phyloP scores from a whole-genome alignment of 2,113 vertebrate genomes.

The Peromyscus polionotus region DNA sequence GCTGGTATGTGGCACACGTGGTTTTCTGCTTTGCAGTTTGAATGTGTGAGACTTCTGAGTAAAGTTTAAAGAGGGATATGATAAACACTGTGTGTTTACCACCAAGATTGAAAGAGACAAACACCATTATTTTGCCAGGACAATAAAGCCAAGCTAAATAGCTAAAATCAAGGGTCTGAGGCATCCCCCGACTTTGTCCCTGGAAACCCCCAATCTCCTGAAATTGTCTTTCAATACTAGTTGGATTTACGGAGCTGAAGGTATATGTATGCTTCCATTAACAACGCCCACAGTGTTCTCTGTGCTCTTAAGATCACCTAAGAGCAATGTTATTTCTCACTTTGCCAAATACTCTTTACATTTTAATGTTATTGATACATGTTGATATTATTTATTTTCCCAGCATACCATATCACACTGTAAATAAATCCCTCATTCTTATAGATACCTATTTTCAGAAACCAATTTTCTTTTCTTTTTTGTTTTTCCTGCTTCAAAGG shows the following conservation, averaged over 20 bases:
- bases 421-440: neutral
- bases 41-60: neutral
- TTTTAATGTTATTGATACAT: neutral
- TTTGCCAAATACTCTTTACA: neutral
- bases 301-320: neutral
- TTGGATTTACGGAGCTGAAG: no score
- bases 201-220: neutral
- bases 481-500: neutral
- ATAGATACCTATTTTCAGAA: neutral
- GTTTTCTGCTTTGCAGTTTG: neutral
- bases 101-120: neutral
- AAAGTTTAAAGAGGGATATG: neutral
- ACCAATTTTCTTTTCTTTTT: neutral
- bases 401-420: no score
- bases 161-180: neutral
- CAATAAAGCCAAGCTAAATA: neutral
- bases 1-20: no score
- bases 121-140: neutral
- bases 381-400: neutral
- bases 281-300: neutral
- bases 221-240: fast-evolving
- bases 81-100: neutral
- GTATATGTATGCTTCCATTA: neutral
- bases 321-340: neutral
- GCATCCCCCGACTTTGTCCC: neutral